Conservation (phyloP, 2,888 invertebrate species). For the Epistrophe eligans region DNA sequence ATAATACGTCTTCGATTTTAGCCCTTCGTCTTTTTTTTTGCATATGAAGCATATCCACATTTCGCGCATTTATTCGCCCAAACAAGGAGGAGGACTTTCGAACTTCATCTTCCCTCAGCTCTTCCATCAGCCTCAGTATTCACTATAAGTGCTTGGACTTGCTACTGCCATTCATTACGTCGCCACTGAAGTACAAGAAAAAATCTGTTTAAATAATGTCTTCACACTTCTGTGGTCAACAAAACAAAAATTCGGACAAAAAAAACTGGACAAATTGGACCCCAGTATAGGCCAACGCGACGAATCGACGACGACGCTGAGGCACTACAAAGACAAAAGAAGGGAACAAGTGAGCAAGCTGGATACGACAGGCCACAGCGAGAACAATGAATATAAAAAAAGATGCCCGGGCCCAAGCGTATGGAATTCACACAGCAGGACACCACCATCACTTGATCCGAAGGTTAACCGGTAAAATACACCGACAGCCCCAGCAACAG, state of each 20-base stretch:
- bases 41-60: conserved; percentile 44
- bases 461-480: conserved; percentile 74
- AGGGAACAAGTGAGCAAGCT: conserved; percentile 43
- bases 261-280: conserved; percentile 73
- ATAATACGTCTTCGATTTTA: conserved; percentile 39
- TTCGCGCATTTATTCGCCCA: conserved; percentile 37
- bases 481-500: conserved; percentile 1
- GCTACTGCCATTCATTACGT: conserved; percentile 54
- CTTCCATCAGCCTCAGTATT: not conserved
- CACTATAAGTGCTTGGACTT: conserved; percentile 17
- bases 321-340: conserved; percentile 63
- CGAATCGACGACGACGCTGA: conserved; percentile 14
- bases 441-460: conserved; percentile 53
- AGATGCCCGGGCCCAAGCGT: conserved; percentile 40
- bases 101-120: not conserved
- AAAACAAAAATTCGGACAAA: conserved; percentile 67
- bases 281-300: conserved; percentile 62
- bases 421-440: conserved; percentile 74
- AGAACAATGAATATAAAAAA: conserved; percentile 35
- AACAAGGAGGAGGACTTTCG: conserved; percentile 1
- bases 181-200: conserved; percentile 60
- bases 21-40: conserved; percentile 28
- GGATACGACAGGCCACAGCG: conserved; percentile 11
- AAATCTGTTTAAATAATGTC: conserved; percentile 75
- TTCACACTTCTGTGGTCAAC: conserved; percentile 76